Evolutionary conservation across 2,888 invertebrate genomes (phyloP), one percentile per base, ranked within the genome.

Genomic region (Oscheius sp.): DNA sequence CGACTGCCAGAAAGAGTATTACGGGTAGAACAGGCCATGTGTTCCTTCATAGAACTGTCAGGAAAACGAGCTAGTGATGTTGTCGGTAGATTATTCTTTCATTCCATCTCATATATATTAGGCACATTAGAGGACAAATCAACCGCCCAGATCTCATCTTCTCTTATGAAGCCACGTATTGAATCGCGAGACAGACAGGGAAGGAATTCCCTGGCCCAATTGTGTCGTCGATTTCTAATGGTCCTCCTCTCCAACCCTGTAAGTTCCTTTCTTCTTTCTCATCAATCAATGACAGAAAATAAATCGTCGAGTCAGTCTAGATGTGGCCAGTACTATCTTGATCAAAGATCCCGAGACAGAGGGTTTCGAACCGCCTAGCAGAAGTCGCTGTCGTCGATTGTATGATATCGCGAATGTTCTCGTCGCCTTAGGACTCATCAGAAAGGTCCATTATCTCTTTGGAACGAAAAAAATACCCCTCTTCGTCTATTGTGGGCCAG

Each of bases 371-470:
- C 85, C 85, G 26, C 85, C 85, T 9, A 80, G 81, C 47, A 64
- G 85, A 57, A 81, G 82, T 77, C 73, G 84, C 2, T 85, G 85
- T 68, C 89, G 92, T 70, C 89, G 92, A 75, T 88, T 92, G 32
- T 92, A 92, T 87, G 92, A 92, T 86, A 92, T 92, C 80, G 92
- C 92, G 69, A 92, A 92, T 87, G 91, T 92, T 75, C 89, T 92
- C 80, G 91, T 91, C 75, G 91, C 91, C 71, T 90, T 92, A 86
- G 90, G 90, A 79, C 89, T 92, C 76, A 91, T 92, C 83, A 89
- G 90, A 84, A 92, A 91, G 86, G 90, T 91, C 70, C 87, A 88
- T 72, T 84, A 85, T 61, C 75, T 84, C 8, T 85, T 85, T 62
- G 85, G 85, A 26, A 85, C 85, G 26, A 85, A 85, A 74, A 85